These are phyloP conservation scores for Aplidium turbinatum DNA, from an alignment of 23 tunicate species.

Conservation along the genomic window DNA sequence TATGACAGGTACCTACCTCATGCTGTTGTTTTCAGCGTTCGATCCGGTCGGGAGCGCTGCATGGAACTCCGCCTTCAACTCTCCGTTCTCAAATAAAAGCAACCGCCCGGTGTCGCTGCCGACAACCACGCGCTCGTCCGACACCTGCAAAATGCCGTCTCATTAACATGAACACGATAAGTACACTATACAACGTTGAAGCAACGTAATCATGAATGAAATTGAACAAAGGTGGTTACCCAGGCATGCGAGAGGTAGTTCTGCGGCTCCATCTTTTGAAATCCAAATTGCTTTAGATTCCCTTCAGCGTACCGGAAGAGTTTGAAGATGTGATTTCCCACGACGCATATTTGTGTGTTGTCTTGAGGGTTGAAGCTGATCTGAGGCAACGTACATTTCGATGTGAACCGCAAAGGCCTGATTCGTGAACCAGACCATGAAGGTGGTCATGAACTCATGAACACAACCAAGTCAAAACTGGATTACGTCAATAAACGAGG, in stretches of 20 bases:
- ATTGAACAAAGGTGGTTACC: slow-evolving; percentile 37
- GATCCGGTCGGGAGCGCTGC: slow-evolving; percentile 62
- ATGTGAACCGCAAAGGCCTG: no score
- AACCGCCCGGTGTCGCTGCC: slow-evolving; percentile 92
- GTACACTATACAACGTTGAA: no score
- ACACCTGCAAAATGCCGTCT: slow-evolving; percentile 41
- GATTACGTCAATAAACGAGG: no score
- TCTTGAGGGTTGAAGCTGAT: slow-evolving; percentile 94
- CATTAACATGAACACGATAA: neutral
- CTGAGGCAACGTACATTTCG: slow-evolving; percentile 41
- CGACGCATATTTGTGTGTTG: slow-evolving; percentile 95
- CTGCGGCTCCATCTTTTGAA: slow-evolving; percentile 90
- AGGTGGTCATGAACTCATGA: no score
- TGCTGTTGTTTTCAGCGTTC: slow-evolving; percentile 55
- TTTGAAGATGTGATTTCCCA: slow-evolving; percentile 95
- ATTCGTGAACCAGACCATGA: no score
- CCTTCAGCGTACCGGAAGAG: slow-evolving; percentile 93
- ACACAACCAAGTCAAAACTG: no score
- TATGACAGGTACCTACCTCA: no score
- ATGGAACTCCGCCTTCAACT: slow-evolving; percentile 73
- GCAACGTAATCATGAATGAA: no score
- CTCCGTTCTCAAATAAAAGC: slow-evolving; percentile 92
- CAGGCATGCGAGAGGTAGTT: slow-evolving; percentile 91
- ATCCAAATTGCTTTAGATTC: slow-evolving; percentile 93
- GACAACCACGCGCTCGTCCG: slow-evolving; percentile 93